Percentiles rank a stretch among this genome's conserved stretches.
These are phyloP conservation scores for Danio aesculapii DNA, from an alignment of 2,797 vertebrate species.

Conservation along the genomic window DNA sequence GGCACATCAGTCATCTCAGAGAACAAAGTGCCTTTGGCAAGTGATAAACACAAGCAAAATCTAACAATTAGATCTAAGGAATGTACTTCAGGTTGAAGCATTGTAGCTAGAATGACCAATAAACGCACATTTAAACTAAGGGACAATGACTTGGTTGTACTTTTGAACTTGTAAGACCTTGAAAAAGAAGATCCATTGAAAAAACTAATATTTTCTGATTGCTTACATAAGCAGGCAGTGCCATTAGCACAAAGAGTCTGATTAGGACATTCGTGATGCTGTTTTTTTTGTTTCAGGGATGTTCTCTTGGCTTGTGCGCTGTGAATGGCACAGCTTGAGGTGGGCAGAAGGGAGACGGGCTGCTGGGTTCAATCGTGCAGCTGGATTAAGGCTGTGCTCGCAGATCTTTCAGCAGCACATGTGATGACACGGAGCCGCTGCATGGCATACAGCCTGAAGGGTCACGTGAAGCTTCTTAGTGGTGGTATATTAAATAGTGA, in stretches of 20 bases:
- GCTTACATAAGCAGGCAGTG: neutral
- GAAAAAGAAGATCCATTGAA: neutral
- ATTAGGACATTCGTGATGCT: neutral
- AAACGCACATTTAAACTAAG: too few relatives aligned
- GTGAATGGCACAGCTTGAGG: constrained; percentile 35
- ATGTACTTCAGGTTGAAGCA: too few relatives aligned
- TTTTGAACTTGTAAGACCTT: neutral
- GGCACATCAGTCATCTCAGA: neutral
- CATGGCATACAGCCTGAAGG: neutral
- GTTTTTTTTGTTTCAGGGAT: constrained; percentile 31
- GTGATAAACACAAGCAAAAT: neutral
- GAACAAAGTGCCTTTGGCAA: neutral
- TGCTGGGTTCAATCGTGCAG: constrained; percentile 40
- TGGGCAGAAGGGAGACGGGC: constrained; percentile 23
- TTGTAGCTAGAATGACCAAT: too few relatives aligned
- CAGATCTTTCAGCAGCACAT: constrained; percentile 11
- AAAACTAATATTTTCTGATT: neutral
- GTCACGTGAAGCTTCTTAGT: constrained; percentile 1
- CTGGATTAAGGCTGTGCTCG: constrained; percentile 40
- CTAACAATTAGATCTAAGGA: too few relatives aligned
- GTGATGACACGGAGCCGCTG: neutral
- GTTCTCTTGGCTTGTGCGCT: constrained; percentile 29
- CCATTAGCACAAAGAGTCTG: neutral
- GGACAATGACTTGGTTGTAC: neutral
- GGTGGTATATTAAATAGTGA: neutral